Evolutionary conservation across 2,797 vertebrate genomes (phyloP).

Genomic region (Neosilurus mollespiculum): DNA sequence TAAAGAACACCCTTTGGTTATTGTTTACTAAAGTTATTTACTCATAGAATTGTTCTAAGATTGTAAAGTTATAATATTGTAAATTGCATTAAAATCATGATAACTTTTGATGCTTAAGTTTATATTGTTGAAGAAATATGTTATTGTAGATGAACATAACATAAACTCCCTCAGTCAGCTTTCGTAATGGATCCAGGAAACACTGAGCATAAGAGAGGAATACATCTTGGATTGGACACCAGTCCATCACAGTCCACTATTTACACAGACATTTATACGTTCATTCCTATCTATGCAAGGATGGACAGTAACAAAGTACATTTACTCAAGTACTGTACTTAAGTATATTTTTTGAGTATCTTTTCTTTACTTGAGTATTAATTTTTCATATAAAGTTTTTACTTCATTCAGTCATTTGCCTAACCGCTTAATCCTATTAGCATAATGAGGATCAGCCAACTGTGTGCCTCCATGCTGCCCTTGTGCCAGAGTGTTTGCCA

Average conservation of each 20-base stretch:
- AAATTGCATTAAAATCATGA: background rate
- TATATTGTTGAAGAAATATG: background rate
- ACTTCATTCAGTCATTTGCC: too few relatives aligned
- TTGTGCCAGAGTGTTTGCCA: too few relatives aligned
- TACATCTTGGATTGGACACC: background rate
- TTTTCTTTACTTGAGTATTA: too few relatives aligned
- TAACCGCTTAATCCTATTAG: too few relatives aligned
- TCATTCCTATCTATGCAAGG: background rate
- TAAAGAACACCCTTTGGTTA: background rate
- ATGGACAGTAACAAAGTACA: too few relatives aligned
- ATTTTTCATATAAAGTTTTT: too few relatives aligned
- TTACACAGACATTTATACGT: background rate
- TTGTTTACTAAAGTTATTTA: background rate
- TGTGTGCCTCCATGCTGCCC: too few relatives aligned
- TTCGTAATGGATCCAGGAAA: background rate
- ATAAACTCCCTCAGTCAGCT: background rate
- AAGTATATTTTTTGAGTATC: too few relatives aligned
- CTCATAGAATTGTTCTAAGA: background rate
- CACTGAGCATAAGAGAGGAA: background rate
- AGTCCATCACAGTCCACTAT: background rate
- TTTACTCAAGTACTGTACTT: too few relatives aligned
- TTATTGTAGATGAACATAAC: background rate
- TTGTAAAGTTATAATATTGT: background rate
- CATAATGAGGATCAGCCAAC: too few relatives aligned
- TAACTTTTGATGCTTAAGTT: background rate